Percentiles rank a stretch among this genome's conserved stretches.
phyloP scores from a whole-genome alignment of 2,113 vertebrate species.

The Neofelis nebulosa region DNA sequence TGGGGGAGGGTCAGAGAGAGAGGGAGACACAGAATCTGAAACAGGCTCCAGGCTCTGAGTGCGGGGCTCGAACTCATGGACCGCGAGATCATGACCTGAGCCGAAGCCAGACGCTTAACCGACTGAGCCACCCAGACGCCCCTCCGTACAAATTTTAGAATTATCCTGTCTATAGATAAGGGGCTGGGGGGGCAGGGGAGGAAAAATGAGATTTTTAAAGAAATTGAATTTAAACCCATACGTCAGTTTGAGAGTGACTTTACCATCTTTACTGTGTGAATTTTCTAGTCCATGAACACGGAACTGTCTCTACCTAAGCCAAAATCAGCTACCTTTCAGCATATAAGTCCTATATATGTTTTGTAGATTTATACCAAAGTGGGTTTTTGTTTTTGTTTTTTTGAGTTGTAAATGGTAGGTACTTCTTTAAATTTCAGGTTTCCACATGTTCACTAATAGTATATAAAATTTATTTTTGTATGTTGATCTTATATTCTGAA shows the following conservation, averaged over 20 bases:
- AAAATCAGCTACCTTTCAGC: neutral
- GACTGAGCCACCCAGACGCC: neutral
- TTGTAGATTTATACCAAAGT: neutral
- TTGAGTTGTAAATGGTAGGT: neutral
- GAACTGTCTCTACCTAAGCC: neutral
- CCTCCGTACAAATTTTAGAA: neutral
- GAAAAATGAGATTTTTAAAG: neutral
- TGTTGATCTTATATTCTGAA: neutral
- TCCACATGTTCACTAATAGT: neutral
- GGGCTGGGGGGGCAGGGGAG: neutral
- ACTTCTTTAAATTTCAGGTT: neutral
- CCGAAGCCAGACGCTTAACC: no score
- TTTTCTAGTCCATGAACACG: neutral
- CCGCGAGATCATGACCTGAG: no score
- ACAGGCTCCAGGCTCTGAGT: no score
- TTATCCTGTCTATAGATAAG: neutral
- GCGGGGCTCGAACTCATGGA: no score
- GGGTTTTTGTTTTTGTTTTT: slow-evolving; percentile 45
- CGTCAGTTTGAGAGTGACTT: neutral
- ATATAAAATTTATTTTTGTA: neutral
- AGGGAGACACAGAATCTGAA: no score
- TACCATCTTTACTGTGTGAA: neutral
- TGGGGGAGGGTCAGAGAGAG: no score
- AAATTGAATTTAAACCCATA: neutral
- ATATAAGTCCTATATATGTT: neutral